phyloP scores from a whole-genome alignment of 2,888 invertebrate species.

The Enchytraeus crypticus region DNA sequence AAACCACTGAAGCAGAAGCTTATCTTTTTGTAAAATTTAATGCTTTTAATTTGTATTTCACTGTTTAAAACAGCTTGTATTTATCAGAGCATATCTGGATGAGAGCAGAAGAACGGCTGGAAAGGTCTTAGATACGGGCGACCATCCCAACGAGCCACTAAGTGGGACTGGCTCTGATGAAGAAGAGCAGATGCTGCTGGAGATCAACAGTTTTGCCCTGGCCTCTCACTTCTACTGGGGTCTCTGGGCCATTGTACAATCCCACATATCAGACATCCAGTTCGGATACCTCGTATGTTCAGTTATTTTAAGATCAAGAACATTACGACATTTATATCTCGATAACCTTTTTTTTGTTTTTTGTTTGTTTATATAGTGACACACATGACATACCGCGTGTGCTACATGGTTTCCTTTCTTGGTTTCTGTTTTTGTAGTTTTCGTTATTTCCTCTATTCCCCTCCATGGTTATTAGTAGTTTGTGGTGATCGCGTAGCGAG shows the following conservation, averaged over 20 bases:
- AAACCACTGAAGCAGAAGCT: too few species aligned
- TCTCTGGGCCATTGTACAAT: slow-evolving; percentile 83
- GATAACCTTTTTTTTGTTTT: neutral
- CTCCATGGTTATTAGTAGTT: too few species aligned
- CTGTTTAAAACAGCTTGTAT: slow-evolving; percentile 16
- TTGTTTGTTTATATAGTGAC: neutral
- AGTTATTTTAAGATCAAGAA: too few species aligned
- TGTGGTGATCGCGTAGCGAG: too few species aligned
- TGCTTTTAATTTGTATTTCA: too few species aligned
- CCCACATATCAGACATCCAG: slow-evolving; percentile 74
- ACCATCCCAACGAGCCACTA: neutral
- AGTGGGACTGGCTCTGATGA: slow-evolving; percentile 13
- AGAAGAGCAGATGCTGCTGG: slow-evolving; percentile 55
- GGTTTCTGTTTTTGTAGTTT: too few species aligned
- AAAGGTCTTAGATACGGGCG: neutral
- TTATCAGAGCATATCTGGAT: slow-evolving; percentile 18
- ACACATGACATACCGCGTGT: too few species aligned
- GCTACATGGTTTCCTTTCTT: too few species aligned
- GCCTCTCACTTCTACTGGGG: slow-evolving; percentile 89
- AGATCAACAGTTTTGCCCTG: slow-evolving; percentile 73
- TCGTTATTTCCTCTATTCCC: too few species aligned
- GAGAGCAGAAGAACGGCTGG: neutral
- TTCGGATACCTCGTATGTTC: slow-evolving; percentile 82
- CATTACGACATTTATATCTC: neutral
- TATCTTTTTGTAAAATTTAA: too few species aligned